Conservation (phyloP, 2,113 vertebrate genomes). For the Anseranas semipalmata region DNA sequence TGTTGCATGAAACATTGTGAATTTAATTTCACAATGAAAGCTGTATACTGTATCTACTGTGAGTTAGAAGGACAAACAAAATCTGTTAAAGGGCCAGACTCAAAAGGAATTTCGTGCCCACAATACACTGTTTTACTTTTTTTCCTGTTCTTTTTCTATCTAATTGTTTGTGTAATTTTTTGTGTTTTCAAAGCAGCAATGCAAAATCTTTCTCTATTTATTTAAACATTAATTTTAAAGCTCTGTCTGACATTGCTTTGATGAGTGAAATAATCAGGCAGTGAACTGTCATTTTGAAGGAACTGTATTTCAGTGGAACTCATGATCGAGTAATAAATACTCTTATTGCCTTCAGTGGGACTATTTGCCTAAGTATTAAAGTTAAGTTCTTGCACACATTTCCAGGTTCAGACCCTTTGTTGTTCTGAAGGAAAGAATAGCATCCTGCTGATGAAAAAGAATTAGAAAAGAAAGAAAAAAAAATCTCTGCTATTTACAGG, state of each 20-base stretch:
- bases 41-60: background rate
- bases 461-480: background rate
- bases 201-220: background rate
- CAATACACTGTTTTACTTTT: background rate
- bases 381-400: background rate
- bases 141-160: background rate
- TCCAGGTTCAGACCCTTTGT: background rate
- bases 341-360: background rate
- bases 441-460: background rate
- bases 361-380: background rate
- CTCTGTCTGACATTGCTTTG: background rate
- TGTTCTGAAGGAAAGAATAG: background rate
- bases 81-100: conserved; percentile 16
- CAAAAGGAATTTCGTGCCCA: background rate
- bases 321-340: background rate
- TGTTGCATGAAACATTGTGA: conserved; percentile 31
- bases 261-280: background rate
- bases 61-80: conserved; percentile 32
- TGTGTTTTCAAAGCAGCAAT: background rate
- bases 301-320: background rate
- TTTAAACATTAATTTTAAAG: background rate
- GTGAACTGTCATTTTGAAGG: background rate
- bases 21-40: conserved; percentile 58
- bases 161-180: background rate
- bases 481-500: background rate